A percentile compares a stretch with the other conserved stretches of the same genome.
Conservation (phyloP, 2,888 invertebrate genomes). For the Sialis lutaria region DNA sequence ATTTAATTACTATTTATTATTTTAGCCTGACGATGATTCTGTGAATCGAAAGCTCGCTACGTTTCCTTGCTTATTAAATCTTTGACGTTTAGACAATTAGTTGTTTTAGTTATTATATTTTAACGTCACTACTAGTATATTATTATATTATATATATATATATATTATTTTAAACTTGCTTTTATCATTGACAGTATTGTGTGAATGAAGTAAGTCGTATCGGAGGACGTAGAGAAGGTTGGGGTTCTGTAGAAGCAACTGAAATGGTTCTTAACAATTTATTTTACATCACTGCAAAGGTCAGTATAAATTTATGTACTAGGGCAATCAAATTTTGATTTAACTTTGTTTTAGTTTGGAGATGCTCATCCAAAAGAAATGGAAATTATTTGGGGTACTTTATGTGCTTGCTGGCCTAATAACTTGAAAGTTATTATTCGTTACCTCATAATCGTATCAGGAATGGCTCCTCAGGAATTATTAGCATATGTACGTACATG, state of each 20-base stretch:
- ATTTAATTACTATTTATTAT: too few species aligned
- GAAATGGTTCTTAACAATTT: slow-evolving; percentile 99
- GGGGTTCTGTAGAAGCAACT: slow-evolving; percentile 98
- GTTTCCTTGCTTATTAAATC: too few species aligned
- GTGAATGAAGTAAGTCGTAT: slow-evolving; percentile 35
- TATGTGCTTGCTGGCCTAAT: slow-evolving; percentile 92
- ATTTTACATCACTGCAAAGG: slow-evolving; percentile 94
- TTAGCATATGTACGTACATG: slow-evolving; percentile 65
- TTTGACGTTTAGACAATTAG: too few species aligned
- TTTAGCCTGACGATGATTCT: too few species aligned
- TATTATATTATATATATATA: slow-evolving; percentile 6
- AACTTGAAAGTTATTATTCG: slow-evolving; percentile 93
- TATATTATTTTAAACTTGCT: not conserved
- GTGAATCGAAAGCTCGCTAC: too few species aligned
- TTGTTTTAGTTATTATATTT: too few species aligned
- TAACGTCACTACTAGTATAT: too few species aligned
- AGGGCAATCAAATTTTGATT: not conserved
- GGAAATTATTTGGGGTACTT: slow-evolving; percentile 89
- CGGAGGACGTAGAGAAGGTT: slow-evolving; percentile 70
- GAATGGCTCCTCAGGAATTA: slow-evolving; percentile 91
- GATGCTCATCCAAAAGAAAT: slow-evolving; percentile 91
- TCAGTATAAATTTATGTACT: slow-evolving; percentile 20
- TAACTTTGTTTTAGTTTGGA: slow-evolving; percentile 50
- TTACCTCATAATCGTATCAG: slow-evolving; percentile 89
- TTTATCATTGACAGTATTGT: slow-evolving; percentile 24